Evolutionary conservation across 2,797 vertebrate genomes (phyloP).

Genomic region (Notamacropus eugenii): DNA sequence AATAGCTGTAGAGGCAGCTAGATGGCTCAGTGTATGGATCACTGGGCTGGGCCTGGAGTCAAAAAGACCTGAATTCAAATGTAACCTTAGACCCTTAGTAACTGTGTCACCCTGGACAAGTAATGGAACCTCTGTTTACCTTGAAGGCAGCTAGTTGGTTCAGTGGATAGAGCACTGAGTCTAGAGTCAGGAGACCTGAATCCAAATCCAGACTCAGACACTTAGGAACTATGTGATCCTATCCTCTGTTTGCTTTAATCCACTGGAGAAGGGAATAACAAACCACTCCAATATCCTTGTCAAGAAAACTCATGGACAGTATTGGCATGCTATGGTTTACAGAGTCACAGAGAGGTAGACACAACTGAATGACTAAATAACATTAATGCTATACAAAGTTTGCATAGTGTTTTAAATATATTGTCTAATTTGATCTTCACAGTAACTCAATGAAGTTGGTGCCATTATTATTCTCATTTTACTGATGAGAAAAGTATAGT

Average conservation of each 20-base stretch:
- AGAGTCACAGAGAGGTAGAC: not conserved
- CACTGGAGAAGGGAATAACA: not conserved
- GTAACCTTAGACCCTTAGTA: not conserved
- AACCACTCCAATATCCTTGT: not conserved
- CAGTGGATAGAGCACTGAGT: not conserved
- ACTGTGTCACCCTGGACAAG: not conserved
- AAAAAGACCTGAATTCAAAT: not conserved
- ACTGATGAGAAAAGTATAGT: not conserved
- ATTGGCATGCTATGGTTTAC: not conserved
- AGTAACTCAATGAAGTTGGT: not conserved
- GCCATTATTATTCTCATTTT: not conserved
- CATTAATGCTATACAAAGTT: not conserved
- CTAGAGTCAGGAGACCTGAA: not conserved
- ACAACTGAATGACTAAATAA: not conserved
- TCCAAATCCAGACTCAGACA: not conserved
- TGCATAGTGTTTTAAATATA: not conserved
- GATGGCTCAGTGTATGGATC: not conserved
- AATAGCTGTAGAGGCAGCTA: not conserved
- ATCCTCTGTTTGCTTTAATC: not conserved
- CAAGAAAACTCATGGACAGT: not conserved
- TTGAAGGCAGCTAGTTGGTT: not conserved
- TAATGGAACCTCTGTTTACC: not conserved
- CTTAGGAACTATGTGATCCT: not conserved
- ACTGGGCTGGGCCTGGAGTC: not conserved
- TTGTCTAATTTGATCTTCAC: not conserved